Percentiles rank a stretch among this genome's conserved stretches.
These are phyloP conservation scores for Drosophila sp. DNA, from an alignment of 1,140 invertebrate species.

Conservation along the genomic window DNA sequence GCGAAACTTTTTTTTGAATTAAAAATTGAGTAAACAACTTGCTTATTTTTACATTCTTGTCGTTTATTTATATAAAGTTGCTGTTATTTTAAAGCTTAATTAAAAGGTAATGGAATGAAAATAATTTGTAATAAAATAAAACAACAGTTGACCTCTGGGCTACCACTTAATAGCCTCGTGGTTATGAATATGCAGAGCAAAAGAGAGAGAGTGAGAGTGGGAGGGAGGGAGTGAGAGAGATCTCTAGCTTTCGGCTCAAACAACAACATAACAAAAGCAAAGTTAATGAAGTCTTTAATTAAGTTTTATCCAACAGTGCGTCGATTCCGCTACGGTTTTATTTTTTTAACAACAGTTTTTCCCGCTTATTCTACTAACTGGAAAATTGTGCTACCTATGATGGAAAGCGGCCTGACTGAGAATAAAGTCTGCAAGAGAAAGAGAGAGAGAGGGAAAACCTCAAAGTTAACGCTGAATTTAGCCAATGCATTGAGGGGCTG, in stretches of 20 bases:
- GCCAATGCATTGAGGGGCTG: slow-evolving; percentile 14
- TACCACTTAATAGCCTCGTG: slow-evolving; percentile 10
- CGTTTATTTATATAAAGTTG: slow-evolving; percentile 50
- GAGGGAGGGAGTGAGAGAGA: not conserved
- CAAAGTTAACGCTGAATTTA: slow-evolving; percentile 25
- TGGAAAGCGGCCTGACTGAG: slow-evolving; percentile 14
- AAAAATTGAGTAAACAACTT: not conserved
- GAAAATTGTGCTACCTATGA: slow-evolving; percentile 21
- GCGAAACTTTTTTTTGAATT: not conserved
- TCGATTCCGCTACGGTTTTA: slow-evolving; percentile 19
- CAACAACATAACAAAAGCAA: slow-evolving; percentile 50
- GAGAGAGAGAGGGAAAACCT: slow-evolving; percentile 24
- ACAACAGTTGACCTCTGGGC: slow-evolving; percentile 23
- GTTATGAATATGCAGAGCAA: not conserved
- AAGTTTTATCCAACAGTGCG: slow-evolving; percentile 51
- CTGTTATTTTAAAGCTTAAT: slow-evolving; percentile 58
- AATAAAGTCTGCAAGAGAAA: slow-evolving; percentile 30
- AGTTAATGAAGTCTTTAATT: slow-evolving; percentile 76
- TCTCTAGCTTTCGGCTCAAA: slow-evolving; percentile 13
- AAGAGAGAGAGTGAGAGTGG: not conserved
- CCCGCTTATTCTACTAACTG: slow-evolving; percentile 25
- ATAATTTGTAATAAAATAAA: slow-evolving; percentile 53
- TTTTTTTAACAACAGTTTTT: not conserved
- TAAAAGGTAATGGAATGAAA: slow-evolving; percentile 62
- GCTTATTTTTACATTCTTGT: slow-evolving; percentile 15